These are phyloP conservation scores for Drosophila kurseongensis DNA, from an alignment of 1,140 invertebrate genomes.

Conservation along the genomic window DNA sequence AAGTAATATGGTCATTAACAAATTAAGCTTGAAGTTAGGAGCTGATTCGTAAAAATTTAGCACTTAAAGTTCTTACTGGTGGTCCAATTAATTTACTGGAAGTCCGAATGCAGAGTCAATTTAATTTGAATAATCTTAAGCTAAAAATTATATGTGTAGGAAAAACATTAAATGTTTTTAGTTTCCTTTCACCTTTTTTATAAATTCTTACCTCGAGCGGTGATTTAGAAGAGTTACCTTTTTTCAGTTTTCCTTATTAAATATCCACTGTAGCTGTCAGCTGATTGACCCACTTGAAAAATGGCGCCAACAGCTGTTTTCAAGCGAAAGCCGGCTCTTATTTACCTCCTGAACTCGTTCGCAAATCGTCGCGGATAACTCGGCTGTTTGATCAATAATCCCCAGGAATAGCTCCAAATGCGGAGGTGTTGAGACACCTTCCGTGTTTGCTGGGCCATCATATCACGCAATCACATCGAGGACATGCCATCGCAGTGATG, in stretches of 20 bases:
- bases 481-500: constrained; percentile 52
- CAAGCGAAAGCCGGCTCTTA: not conserved
- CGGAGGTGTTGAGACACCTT: constrained; percentile 72
- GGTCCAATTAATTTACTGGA: too few relatives aligned
- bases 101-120: too few relatives aligned
- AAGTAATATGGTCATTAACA: too few relatives aligned
- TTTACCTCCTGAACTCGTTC: constrained; percentile 7
- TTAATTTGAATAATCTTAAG: too few relatives aligned
- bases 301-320: constrained; percentile 39
- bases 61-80: too few relatives aligned
- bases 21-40: too few relatives aligned
- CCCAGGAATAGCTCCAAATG: constrained; percentile 32
- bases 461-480: constrained; percentile 56
- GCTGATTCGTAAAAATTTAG: too few relatives aligned
- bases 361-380: constrained; percentile 2
- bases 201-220: too few relatives aligned
- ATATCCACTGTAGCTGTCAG: constrained; percentile 6
- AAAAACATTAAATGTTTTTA: too few relatives aligned
- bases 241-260: not conserved
- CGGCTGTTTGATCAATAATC: constrained; percentile 66
- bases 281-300: constrained; percentile 16
- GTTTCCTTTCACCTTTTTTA: too few relatives aligned
- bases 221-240: too few relatives aligned
- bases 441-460: constrained; percentile 24
- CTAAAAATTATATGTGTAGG: too few relatives aligned